Percentiles rank a stretch among this genome's conserved stretches.
These are phyloP conservation scores for Helicoverpa assulta DNA, from an alignment of 2,888 invertebrate species.

Conservation along the genomic window DNA sequence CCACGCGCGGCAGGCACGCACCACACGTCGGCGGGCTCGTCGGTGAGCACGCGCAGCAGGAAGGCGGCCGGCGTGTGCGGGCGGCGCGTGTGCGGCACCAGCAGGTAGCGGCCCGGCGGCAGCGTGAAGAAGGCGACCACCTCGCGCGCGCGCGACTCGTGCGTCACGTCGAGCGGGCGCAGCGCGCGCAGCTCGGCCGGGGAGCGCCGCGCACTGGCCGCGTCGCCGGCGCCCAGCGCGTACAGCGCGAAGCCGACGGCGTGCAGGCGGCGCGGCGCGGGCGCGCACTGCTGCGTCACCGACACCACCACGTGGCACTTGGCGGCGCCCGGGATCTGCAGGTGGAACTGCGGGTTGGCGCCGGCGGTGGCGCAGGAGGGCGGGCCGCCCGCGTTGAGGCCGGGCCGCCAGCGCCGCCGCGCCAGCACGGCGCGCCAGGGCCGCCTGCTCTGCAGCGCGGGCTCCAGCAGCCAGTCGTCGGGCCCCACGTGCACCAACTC, in stretches of 20 bases:
- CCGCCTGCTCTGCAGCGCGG: conserved; percentile 91
- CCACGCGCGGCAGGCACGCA: conserved; percentile 67
- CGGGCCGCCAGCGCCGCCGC: conserved; percentile 92
- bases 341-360: conserved; percentile 93
- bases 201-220: conserved; percentile 60
- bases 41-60: conserved; percentile 92
- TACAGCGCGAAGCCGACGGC: conserved; percentile 93
- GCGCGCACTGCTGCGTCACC: conserved; percentile 92
- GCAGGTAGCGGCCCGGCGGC: conserved; percentile 93
- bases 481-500: conserved; percentile 94
- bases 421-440: conserved; percentile 93
- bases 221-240: conserved; percentile 88
- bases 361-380: conserved; percentile 91
- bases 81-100: conserved; percentile 93
- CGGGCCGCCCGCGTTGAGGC: conserved; percentile 93
- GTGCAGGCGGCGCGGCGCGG: conserved; percentile 85
- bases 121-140: conserved; percentile 94
- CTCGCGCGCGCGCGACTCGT: conserved; percentile 86
- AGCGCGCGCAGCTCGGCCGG: conserved; percentile 56
- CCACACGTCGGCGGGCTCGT: conserved; percentile 94
- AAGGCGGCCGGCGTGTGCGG: conserved; percentile 93
- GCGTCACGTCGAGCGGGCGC: conserved; percentile 92
- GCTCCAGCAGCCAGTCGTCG: conserved; percentile 93
- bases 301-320: conserved; percentile 94
- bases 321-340: conserved; percentile 91